These are phyloP conservation scores for Chrysodeixis includens DNA, from an alignment of 2,888 invertebrate species.

Conservation along the genomic window DNA sequence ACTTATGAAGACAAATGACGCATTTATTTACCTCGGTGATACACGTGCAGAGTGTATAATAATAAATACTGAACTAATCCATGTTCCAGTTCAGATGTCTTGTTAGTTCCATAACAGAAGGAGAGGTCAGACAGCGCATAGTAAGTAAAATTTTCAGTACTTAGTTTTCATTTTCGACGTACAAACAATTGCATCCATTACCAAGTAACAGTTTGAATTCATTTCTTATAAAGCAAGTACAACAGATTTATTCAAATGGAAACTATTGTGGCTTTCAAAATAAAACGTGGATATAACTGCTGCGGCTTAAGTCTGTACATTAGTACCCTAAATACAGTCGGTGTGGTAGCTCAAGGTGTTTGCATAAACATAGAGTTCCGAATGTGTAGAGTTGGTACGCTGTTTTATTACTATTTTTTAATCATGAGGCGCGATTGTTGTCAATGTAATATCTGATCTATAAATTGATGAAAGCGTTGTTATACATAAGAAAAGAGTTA, in stretches of 20 bases:
- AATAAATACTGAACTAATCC: too few species aligned
- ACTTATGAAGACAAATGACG: too few species aligned
- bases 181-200: constrained; percentile 19
- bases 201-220: constrained; percentile 7
- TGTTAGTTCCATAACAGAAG: too few species aligned
- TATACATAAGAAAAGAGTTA: too few species aligned
- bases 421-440: too few species aligned
- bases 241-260: constrained; percentile 38
- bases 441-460: too few species aligned
- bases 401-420: too few species aligned
- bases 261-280: constrained; percentile 48
- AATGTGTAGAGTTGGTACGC: constrained; percentile 9
- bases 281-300: constrained; percentile 24
- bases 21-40: too few species aligned
- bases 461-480: too few species aligned
- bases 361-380: constrained; percentile 2
- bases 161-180: constrained; percentile 12
- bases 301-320: constrained; percentile 35
- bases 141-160: constrained; percentile 2
- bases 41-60: too few species aligned
- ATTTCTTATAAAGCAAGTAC: constrained; percentile 29
- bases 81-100: too few species aligned
- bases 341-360: constrained; percentile 33
- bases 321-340: constrained; percentile 40
- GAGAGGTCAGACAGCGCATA: too few species aligned